These are phyloP conservation scores for Cyprinus carpio DNA, from an alignment of 2,113 vertebrate species.

Conservation along the genomic window DNA sequence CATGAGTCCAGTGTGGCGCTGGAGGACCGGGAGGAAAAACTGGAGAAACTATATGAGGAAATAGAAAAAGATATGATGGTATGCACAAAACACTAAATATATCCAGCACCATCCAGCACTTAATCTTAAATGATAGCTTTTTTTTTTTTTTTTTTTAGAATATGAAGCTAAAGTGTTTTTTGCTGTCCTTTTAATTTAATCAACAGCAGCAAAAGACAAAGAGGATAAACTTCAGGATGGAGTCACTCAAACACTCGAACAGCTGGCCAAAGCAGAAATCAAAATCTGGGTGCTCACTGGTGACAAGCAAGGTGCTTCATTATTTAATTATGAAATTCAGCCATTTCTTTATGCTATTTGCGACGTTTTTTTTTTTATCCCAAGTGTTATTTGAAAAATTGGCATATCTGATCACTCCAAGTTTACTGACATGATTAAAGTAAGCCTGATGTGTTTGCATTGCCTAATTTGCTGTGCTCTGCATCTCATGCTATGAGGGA, in stretches of 20 bases:
- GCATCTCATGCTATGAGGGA: neutral
- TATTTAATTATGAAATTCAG: neutral
- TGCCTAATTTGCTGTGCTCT: neutral
- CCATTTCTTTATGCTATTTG: neutral
- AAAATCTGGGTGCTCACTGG: constrained; percentile 96
- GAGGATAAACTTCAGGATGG: constrained; percentile 76
- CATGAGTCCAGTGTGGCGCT: constrained; percentile 80
- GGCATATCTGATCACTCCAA: neutral
- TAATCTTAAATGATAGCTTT: neutral
- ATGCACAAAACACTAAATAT: constrained; percentile 16
- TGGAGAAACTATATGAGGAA: constrained; percentile 85
- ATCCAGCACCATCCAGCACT: too few species aligned
- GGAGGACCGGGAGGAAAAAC: constrained; percentile 80
- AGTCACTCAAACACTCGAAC: constrained; percentile 89
- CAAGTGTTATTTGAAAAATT: neutral
- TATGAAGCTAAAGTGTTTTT: neutral
- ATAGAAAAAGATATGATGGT: constrained; percentile 91
- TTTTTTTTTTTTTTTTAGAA: neutral
- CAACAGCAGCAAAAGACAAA: constrained; percentile 89
- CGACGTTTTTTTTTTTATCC: neutral
- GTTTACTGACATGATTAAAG: neutral
- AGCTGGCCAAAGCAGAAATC: constrained; percentile 86
- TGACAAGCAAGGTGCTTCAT: constrained; percentile 91
- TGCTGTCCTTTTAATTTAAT: constrained; percentile 64
- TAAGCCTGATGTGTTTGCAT: neutral